These are phyloP conservation scores for Chrysaora quinquecirrha DNA, from an alignment of 30 jellyfish, hydroid and myxozoan genomes.

Conservation along the genomic window DNA sequence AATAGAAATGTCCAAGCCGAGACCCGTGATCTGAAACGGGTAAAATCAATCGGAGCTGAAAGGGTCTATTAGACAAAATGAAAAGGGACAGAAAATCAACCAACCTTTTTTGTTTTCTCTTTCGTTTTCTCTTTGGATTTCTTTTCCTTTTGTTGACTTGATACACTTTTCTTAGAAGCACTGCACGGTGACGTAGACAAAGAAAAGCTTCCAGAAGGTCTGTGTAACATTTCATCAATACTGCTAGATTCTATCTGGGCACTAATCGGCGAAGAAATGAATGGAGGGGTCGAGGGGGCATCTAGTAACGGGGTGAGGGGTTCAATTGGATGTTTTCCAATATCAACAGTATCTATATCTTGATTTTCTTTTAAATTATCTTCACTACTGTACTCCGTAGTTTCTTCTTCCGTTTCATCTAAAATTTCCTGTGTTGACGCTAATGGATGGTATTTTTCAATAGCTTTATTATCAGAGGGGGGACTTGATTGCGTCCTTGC, in stretches of 20 bases:
- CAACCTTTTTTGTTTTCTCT: slow-evolving; percentile 49
- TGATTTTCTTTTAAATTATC: not conserved
- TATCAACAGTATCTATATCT: not conserved
- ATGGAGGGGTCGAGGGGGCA: no score
- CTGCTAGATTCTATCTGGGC: not conserved
- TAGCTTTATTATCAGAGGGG: not conserved
- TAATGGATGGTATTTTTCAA: slow-evolving; percentile 2
- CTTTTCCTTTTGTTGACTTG: not conserved
- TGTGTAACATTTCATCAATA: not conserved
- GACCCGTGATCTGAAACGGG: no score
- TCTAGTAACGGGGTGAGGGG: no score
- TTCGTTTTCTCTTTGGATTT: slow-evolving; percentile 42
- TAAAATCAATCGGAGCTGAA: no score
- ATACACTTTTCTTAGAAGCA: not conserved
- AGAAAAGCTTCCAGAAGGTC: not conserved
- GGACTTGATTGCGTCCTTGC: slow-evolving; percentile 10
- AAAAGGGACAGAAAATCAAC: no score
- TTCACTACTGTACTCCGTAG: not conserved
- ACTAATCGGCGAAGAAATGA: slow-evolving; percentile 16
- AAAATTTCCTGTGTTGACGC: not conserved
- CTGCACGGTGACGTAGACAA: slow-evolving; percentile 13
- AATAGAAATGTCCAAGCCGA: no score
- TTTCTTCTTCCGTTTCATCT: slow-evolving; percentile 49
- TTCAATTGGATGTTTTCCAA: no score
- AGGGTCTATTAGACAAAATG: no score